phyloP scores from a whole-genome alignment of 2,888 invertebrate species.

The Mythimna loreyi region DNA sequence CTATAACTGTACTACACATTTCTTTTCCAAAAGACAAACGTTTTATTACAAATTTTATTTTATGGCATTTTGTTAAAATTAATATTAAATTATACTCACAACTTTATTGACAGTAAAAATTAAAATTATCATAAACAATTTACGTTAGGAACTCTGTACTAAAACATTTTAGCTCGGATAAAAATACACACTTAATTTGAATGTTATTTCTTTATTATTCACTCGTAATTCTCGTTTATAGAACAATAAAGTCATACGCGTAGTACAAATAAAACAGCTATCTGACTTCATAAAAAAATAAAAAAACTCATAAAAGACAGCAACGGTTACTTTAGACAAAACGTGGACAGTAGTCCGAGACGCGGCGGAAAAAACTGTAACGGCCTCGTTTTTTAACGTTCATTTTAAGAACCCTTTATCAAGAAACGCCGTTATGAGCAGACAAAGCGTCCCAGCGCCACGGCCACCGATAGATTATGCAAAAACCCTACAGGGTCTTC shows the following conservation, averaged over 20 bases:
- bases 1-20: slow-evolving; percentile 58
- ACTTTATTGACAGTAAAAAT: slow-evolving; percentile 57
- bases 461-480: slow-evolving; percentile 88
- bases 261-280: slow-evolving; percentile 78
- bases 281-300: slow-evolving; percentile 51
- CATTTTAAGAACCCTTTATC: slow-evolving; percentile 83
- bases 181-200: slow-evolving; percentile 57
- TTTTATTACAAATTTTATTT: slow-evolving; percentile 45
- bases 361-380: slow-evolving; percentile 80
- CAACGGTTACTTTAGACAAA: slow-evolving; percentile 68
- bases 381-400: slow-evolving; percentile 85
- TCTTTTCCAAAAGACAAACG: slow-evolving; percentile 29
- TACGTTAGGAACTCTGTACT: slow-evolving; percentile 50
- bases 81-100: slow-evolving; percentile 39
- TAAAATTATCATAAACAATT: slow-evolving; percentile 58
- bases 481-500: slow-evolving; percentile 86
- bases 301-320: slow-evolving; percentile 58
- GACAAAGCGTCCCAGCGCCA: slow-evolving; percentile 77
- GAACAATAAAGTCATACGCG: slow-evolving; percentile 63
- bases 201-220: slow-evolving; percentile 65
- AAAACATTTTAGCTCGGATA: slow-evolving; percentile 49
- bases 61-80: slow-evolving; percentile 36
- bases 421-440: slow-evolving; percentile 82
- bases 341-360: slow-evolving; percentile 81
- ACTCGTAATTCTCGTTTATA: slow-evolving; percentile 63